Conservation (phyloP, 2,888 invertebrate species). For the Epirrhoe alternata region DNA sequence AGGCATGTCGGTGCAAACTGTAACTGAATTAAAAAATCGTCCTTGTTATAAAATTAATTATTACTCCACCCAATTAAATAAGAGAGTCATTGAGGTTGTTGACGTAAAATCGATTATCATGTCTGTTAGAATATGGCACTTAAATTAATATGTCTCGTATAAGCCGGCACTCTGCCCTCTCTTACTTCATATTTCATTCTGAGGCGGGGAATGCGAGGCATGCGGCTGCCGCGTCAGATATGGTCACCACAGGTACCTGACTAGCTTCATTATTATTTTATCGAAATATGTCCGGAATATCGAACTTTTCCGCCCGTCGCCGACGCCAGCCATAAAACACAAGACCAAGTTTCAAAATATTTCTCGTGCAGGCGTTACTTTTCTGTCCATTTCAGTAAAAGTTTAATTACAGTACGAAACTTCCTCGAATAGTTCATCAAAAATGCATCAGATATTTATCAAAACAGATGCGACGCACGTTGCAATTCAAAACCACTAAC, state of each 20-base stretch:
- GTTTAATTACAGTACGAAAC: constrained; percentile 35
- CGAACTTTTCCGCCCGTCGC: constrained; percentile 34
- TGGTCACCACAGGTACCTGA: constrained; percentile 66
- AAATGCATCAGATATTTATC: constrained; percentile 24
- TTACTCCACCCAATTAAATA: neutral
- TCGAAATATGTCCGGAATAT: constrained; percentile 50
- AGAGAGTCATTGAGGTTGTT: neutral
- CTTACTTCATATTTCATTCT: constrained; percentile 71
- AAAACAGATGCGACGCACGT: constrained; percentile 48
- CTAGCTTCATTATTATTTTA: constrained; percentile 74
- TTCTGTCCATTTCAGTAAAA: constrained; percentile 31
- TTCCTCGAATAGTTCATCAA: constrained; percentile 39
- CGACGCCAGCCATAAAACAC: constrained; percentile 36
- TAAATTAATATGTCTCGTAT: constrained; percentile 62
- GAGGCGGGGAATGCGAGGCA: constrained; percentile 63
- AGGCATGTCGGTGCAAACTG: constrained; percentile 46
- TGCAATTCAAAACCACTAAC: constrained; percentile 60
- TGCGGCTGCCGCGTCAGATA: constrained; percentile 63
- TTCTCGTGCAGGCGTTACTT: constrained; percentile 39
- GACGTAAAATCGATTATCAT: neutral
- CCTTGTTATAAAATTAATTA: constrained; percentile 1
- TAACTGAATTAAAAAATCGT: constrained; percentile 23
- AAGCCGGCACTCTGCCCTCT: constrained; percentile 53
- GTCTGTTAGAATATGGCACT: constrained; percentile 21
- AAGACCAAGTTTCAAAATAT: constrained; percentile 44